Evolutionary conservation across 2,888 invertebrate species (phyloP).

Genomic region (Tortrix viridana): DNA sequence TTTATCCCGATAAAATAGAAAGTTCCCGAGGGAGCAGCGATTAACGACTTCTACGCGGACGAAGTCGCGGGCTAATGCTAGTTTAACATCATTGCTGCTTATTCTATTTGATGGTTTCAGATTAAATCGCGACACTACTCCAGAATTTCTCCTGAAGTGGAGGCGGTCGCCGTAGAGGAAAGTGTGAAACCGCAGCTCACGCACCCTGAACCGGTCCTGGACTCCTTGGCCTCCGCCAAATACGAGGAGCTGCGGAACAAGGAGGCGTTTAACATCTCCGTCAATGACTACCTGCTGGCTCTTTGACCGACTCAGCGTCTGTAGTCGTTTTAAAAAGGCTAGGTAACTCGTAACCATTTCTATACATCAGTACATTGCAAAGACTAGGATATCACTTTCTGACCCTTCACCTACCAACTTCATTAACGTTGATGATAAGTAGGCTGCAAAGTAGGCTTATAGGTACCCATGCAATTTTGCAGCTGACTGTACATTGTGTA

Average conservation of each 20-base stretch:
- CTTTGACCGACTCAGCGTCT: not conserved
- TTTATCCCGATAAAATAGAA: too few relatives aligned
- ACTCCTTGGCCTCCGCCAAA: slow-evolving; percentile 60
- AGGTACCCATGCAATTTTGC: too few relatives aligned
- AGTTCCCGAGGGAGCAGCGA: too few relatives aligned
- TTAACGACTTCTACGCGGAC: too few relatives aligned
- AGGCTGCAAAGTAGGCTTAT: too few relatives aligned
- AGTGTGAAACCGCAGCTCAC: slow-evolving; percentile 48
- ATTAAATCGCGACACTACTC: slow-evolving; percentile 63
- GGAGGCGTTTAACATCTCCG: slow-evolving; percentile 62
- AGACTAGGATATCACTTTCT: not conserved
- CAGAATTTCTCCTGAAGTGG: slow-evolving; percentile 57
- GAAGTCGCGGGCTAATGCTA: too few relatives aligned
- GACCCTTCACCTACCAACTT: too few relatives aligned
- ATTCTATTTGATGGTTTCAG: slow-evolving; percentile 49
- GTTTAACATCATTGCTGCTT: too few relatives aligned
- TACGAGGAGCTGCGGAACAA: slow-evolving; percentile 67
- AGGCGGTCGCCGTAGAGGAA: slow-evolving; percentile 41
- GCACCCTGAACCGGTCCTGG: slow-evolving; percentile 67
- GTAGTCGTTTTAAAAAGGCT: not conserved
- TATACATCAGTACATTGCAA: too few relatives aligned
- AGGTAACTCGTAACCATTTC: not conserved
- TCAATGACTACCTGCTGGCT: slow-evolving; percentile 56
- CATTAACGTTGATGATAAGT: too few relatives aligned
- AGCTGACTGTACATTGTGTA: too few relatives aligned